Evolutionary conservation across 2,797 vertebrate species (phyloP).

Genomic region (Tinamus major): DNA sequence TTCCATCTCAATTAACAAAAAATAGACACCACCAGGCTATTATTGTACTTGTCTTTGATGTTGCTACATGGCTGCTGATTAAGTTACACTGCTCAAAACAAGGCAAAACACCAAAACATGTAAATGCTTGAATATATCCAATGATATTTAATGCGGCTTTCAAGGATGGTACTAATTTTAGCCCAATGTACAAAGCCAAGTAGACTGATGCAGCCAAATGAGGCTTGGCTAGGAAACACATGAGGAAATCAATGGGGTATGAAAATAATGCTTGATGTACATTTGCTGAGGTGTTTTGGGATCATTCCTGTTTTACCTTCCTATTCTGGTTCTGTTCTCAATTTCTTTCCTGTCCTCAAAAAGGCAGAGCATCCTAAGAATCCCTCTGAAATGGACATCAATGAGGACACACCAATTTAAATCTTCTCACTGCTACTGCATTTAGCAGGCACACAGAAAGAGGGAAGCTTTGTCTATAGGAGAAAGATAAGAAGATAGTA

Average conservation of each 20-base stretch:
- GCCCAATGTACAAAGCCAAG: neutral
- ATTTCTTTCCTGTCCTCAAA: neutral
- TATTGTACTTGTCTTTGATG: constrained; percentile 33
- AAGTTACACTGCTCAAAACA: constrained; percentile 57
- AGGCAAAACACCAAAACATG: constrained; percentile 51
- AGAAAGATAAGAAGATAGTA: neutral
- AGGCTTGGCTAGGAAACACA: neutral
- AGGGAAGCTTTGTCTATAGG: neutral
- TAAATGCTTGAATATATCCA: constrained; percentile 32
- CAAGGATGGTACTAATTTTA: constrained; percentile 49
- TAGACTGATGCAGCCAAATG: constrained; percentile 9
- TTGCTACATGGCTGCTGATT: constrained; percentile 46
- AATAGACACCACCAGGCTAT: constrained; percentile 45
- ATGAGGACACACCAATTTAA: neutral
- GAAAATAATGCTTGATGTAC: neutral
- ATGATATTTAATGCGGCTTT: constrained; percentile 45
- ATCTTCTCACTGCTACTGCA: neutral
- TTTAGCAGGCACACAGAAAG: neutral
- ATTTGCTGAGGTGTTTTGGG: neutral
- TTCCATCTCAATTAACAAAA: constrained; percentile 69
- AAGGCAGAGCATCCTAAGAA: neutral
- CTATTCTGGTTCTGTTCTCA: neutral
- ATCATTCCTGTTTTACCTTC: neutral
- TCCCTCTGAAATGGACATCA: neutral
- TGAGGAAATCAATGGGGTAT: neutral